Evolutionary conservation across 2,888 invertebrate genomes (phyloP).

Genomic region (Operophtera brumata): DNA sequence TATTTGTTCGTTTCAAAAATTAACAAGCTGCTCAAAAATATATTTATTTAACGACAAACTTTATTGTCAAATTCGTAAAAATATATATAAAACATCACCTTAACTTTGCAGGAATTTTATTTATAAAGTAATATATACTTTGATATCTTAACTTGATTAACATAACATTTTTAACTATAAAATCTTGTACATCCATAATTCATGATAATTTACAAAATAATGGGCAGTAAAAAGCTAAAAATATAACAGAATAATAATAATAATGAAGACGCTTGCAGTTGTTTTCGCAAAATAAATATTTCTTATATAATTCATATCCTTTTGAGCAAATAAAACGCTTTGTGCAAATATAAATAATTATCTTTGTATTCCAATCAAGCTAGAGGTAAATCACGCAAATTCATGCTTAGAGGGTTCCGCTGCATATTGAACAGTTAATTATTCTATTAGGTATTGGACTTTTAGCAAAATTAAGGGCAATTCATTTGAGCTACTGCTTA

Average conservation of each 20-base stretch:
- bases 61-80: background rate
- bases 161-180: background rate
- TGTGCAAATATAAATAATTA: slow-evolving; percentile 3
- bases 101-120: background rate
- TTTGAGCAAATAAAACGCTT: slow-evolving; percentile 16
- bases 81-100: slow-evolving; percentile 2
- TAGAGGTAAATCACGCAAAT: background rate
- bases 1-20: background rate
- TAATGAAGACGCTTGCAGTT: slow-evolving; percentile 16
- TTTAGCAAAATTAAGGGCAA: background rate
- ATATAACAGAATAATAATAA: slow-evolving; percentile 21
- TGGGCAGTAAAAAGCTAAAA: slow-evolving; percentile 31
- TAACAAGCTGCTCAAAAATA: slow-evolving; percentile 6
- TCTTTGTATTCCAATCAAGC: background rate
- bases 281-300: slow-evolving; percentile 9
- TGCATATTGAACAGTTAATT: background rate
- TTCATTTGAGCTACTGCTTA: slow-evolving; percentile 8
- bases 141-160: background rate
- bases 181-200: slow-evolving; percentile 12
- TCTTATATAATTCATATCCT: slow-evolving; percentile 8
- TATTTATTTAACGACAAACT: background rate
- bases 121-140: background rate
- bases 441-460: background rate
- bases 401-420: slow-evolving; percentile 7
- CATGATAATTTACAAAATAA: slow-evolving; percentile 10